These are phyloP conservation scores for Cephalopholis sonnerati DNA, from an alignment of 2,113 vertebrate species.

Conservation along the genomic window DNA sequence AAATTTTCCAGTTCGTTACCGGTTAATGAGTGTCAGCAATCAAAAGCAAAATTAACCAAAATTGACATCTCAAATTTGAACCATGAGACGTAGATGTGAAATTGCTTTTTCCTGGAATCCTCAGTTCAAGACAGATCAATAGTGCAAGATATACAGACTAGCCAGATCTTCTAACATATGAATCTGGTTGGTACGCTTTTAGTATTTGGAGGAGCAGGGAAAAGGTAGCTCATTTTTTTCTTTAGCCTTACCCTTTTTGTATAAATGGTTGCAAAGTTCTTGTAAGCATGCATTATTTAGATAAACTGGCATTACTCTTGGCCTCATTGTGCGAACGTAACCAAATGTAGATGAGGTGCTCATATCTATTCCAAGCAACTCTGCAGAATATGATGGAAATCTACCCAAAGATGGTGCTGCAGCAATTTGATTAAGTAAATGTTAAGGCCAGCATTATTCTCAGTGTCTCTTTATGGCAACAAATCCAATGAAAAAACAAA, in stretches of 20 bases:
- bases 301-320: background rate
- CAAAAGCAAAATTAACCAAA: no score
- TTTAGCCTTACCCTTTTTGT: background rate
- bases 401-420: no score
- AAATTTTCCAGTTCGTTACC: no score
- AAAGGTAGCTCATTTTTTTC: background rate
- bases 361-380: background rate
- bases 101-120: no score
- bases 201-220: background rate
- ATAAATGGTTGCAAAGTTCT: background rate
- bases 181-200: no score
- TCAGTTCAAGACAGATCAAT: background rate
- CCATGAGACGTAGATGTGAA: no score
- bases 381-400: background rate
- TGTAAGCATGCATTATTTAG: background rate
- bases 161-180: no score
- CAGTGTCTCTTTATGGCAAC: background rate
- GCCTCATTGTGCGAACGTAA: background rate
- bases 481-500: background rate
- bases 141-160: background rate
- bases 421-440: background rate
- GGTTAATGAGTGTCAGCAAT: no score
- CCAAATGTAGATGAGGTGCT: background rate
- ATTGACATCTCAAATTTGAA: no score
- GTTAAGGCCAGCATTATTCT: background rate